Evolutionary conservation across 1,140 invertebrate species (phyloP).

Genomic region (Dendrolimus punctatus): DNA sequence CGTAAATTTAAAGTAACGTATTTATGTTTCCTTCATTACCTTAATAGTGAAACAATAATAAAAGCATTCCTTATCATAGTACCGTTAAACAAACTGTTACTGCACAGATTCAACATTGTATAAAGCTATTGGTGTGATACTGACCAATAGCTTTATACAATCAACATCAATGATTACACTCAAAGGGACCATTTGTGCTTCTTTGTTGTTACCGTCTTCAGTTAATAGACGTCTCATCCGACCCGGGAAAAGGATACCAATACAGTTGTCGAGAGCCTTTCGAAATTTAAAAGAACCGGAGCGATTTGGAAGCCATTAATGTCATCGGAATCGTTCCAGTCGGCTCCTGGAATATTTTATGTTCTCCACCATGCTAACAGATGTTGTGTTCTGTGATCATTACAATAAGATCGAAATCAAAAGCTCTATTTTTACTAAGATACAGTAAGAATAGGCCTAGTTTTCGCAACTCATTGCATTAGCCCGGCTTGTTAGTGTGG

Average conservation of each 20-base stretch:
- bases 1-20: too few species aligned
- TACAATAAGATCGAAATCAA: conserved; percentile 19
- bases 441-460: conserved; percentile 16
- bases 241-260: conserved; percentile 31
- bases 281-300: conserved; percentile 32
- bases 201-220: conserved; percentile 42
- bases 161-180: conserved; percentile 32
- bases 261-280: conserved; percentile 26
- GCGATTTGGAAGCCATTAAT: conserved; percentile 58
- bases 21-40: neutral
- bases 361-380: conserved; percentile 8
- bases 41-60: conserved; percentile 8
- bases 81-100: conserved; percentile 22
- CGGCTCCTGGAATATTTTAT: conserved; percentile 49
- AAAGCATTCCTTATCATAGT: conserved; percentile 8
- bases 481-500: conserved; percentile 62
- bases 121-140: too few species aligned
- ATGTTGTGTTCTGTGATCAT: conserved; percentile 20
- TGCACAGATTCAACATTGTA: conserved; percentile 18
- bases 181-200: conserved; percentile 17
- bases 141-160: conserved; percentile 19
- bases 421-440: conserved; percentile 10
- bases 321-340: conserved; percentile 48
- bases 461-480: conserved; percentile 68
- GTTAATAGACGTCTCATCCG: conserved; percentile 25